Base-by-base conservation (phyloP, 2,888 invertebrate species). In the Plebejus melissa region DNA sequence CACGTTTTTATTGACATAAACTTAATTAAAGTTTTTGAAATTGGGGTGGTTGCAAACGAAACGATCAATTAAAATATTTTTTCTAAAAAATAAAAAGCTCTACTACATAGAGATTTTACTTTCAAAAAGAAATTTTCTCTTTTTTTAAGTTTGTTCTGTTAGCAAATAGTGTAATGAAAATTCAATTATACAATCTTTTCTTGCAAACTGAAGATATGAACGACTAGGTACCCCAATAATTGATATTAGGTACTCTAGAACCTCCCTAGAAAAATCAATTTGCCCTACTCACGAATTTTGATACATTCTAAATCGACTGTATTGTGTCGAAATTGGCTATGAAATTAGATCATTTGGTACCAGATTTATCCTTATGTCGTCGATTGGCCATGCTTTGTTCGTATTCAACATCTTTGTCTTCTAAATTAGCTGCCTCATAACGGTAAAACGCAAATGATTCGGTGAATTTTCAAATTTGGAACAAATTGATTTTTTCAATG, bases 331-430 rank as follows among this genome's bases (percentile, higher is more conserved):
- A 86, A 88, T 89, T 87, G 83, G 86, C 89, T 90, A 91, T 90
- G 88, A 93, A 92, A 92, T 91, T 90, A 89, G 87, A 84, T 81
- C 84, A 82, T 84, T 84, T 86, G 83, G 88, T 88, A 86, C 84
- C 86, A 87, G 83, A 89, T 89, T 89, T 89, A 88, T 84, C 76
- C 82, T 80, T 76, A 82, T 87, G 91, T 92, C 83, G 79, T 54
- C 72, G 46, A 72, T 72, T 72, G 13, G 91, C 90, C 90, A 88
- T 88, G 88, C 91, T 86, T 93, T 90, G 91, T 92, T 90, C 89
- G 86, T 85, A 82, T 82, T 82, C 86, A 87, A 93, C 91, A 92
- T 92, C 93, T 93, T 92, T 92, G 91, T 93, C 86, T 85, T 79
- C 81, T 60, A 81, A 87, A 91, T 90, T 87, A 83, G 83, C 83